These are phyloP conservation scores for Hyperopisus bebe DNA, from an alignment of 2,113 vertebrate species.

Conservation along the genomic window DNA sequence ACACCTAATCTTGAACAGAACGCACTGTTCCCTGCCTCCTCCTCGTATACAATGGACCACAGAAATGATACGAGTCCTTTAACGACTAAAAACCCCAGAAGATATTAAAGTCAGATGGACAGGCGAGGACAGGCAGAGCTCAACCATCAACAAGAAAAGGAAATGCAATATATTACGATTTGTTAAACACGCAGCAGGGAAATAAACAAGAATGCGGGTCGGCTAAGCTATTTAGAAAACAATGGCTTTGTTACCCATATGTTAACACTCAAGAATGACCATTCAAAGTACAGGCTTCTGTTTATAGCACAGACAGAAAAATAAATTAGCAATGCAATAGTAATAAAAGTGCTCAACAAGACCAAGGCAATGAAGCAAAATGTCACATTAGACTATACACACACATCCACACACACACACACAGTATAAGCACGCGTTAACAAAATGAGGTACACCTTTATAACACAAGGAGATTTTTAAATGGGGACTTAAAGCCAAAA, in stretches of 20 bases:
- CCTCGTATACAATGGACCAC: neutral
- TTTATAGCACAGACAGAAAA: neutral
- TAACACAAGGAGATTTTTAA: neutral
- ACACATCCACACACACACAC: neutral
- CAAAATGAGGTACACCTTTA: neutral
- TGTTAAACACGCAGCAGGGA: neutral
- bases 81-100: neutral
- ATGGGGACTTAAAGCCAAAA: neutral
- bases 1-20: neutral
- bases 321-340: neutral
- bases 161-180: neutral
- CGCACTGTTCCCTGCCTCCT: neutral
- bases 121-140: neutral
- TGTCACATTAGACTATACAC: neutral
- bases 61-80: neutral
- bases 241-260: neutral
- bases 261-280: neutral
- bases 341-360: neutral
- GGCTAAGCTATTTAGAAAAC: neutral
- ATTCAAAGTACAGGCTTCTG: neutral
- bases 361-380: neutral
- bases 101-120: neutral
- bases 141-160: neutral
- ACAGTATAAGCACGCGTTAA: neutral
- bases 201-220: neutral